Conservation (phyloP, 2,797 vertebrate genomes). For the Alfaro cultratus region DNA sequence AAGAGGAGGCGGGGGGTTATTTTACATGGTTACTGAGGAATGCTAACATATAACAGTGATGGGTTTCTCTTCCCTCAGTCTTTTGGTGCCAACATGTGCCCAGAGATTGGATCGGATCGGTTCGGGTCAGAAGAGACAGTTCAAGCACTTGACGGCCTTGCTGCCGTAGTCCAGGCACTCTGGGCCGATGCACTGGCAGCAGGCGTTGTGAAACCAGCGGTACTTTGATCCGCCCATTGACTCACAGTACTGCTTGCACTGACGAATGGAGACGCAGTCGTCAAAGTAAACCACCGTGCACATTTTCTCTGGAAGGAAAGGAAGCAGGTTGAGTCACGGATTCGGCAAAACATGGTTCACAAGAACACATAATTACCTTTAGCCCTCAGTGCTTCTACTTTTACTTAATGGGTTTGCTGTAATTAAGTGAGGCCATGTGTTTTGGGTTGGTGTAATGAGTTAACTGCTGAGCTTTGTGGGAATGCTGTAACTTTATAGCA, state of each 20-base stretch:
- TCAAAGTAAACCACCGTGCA: conserved; percentile 99
- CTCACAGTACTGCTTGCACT: conserved; percentile 97
- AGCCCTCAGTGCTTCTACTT: conserved; percentile 46
- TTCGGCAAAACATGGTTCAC: conserved; percentile 29
- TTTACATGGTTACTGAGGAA: conserved; percentile 75
- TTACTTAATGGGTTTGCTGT: conserved; percentile 45
- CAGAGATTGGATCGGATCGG: neutral
- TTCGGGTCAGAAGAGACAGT: conserved; percentile 91
- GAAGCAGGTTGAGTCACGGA: conserved; percentile 49
- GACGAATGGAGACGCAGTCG: conserved; percentile 97
- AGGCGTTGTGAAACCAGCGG: conserved; percentile 99
- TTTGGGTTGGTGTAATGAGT: conserved; percentile 54
- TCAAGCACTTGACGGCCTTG: conserved; percentile 95
- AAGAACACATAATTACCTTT: conserved; percentile 43
- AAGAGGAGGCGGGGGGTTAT: conserved; percentile 46
- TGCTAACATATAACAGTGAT: conserved; percentile 63
- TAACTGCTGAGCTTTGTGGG: conserved; percentile 52
- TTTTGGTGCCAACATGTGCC: conserved; percentile 62
- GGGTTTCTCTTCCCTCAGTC: conserved; percentile 66
- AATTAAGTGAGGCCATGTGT: conserved; percentile 56
- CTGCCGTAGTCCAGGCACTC: conserved; percentile 98
- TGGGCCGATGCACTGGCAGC: conserved; percentile 97
- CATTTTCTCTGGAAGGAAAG: conserved; percentile 85
- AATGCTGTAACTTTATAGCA: conserved; percentile 44
- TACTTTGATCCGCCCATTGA: conserved; percentile 99